Evolutionary conservation across 2,888 invertebrate genomes (phyloP).

Genomic region (Drosophila quasianomalipes): DNA sequence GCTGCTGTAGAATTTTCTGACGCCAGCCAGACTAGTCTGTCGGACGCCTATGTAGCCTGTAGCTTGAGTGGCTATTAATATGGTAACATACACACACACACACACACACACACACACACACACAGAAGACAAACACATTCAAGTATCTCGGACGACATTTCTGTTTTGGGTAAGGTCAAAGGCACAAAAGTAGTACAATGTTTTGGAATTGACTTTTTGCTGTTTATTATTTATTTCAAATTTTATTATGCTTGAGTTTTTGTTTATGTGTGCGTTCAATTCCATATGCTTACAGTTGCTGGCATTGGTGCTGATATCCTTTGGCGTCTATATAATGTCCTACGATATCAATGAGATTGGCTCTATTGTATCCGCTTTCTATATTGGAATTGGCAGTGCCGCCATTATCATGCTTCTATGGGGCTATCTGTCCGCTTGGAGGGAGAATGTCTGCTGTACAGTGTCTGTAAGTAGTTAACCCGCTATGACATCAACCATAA

Average conservation of each 20-base stretch:
- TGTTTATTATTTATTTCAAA: slow-evolving; percentile 10
- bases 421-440: slow-evolving; percentile 94
- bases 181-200: slow-evolving; percentile 23
- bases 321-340: slow-evolving; percentile 72
- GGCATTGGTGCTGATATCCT: slow-evolving; percentile 78
- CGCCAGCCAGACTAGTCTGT: slow-evolving; percentile 65
- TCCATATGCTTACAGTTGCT: slow-evolving; percentile 61
- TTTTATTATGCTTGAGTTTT: slow-evolving; percentile 7
- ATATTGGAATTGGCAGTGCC: slow-evolving; percentile 67
- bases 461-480: slow-evolving; percentile 88
- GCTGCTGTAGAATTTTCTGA: slow-evolving; percentile 29
- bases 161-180: slow-evolving; percentile 41
- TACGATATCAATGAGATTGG: slow-evolving; percentile 69
- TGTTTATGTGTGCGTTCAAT: background rate
- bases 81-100: slow-evolving; percentile 3
- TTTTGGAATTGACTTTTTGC: slow-evolving; percentile 8
- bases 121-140: background rate
- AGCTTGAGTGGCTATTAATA: slow-evolving; percentile 13
- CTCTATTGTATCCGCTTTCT: slow-evolving; percentile 50
- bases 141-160: slow-evolving; percentile 10
- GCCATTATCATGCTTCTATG: slow-evolving; percentile 90
- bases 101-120: background rate
- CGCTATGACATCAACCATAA: slow-evolving; percentile 22
- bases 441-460: slow-evolving; percentile 94
- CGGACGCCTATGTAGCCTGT: slow-evolving; percentile 52